phyloP scores from a whole-genome alignment of 2,113 vertebrate species.

The Candoia aspera region DNA sequence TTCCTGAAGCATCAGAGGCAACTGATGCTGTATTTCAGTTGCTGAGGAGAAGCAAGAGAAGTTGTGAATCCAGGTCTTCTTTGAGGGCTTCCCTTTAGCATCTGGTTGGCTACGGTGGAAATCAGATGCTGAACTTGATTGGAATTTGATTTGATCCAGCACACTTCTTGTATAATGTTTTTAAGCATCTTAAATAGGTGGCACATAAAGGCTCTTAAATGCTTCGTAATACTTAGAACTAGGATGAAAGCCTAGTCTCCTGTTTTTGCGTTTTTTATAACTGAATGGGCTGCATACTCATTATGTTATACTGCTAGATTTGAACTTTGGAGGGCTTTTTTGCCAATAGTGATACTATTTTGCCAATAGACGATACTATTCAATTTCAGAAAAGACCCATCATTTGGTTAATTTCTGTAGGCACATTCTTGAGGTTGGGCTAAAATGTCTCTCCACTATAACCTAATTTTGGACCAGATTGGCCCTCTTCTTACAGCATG shows the following conservation, averaged over 20 bases:
- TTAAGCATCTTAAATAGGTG: background rate
- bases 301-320: background rate
- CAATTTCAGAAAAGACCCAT: background rate
- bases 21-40: background rate
- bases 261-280: background rate
- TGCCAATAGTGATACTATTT: background rate
- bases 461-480: background rate
- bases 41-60: background rate
- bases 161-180: background rate
- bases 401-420: background rate
- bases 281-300: background rate
- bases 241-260: background rate
- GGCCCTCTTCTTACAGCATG: background rate
- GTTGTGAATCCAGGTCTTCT: background rate
- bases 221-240: background rate
- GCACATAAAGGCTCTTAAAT: background rate
- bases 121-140: background rate
- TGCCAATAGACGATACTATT: background rate
- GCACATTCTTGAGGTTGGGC: background rate
- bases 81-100: background rate
- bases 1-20: background rate
- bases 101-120: background rate
- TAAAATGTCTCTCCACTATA: background rate
- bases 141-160: background rate
- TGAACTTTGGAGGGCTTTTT: background rate